These are phyloP conservation scores for Chaetogeoica ovagalla DNA, from an alignment of 2,888 invertebrate genomes.

Conservation along the genomic window DNA sequence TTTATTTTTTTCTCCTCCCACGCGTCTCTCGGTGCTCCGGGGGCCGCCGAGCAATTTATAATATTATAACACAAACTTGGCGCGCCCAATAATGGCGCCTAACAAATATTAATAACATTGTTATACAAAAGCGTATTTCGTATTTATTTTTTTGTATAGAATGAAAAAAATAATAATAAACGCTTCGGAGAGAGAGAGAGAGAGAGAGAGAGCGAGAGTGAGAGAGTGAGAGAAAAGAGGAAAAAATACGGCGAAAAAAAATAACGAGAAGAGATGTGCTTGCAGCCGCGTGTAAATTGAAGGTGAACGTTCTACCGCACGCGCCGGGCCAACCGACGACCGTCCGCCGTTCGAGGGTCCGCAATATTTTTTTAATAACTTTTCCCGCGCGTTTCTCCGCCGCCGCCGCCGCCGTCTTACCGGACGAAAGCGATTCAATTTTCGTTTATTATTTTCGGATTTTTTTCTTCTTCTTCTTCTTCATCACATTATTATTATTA, in stretches of 20 bases:
- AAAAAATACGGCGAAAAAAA: background rate
- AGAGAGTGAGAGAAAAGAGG: too few species aligned
- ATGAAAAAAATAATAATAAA: constrained; percentile 28
- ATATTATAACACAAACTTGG: constrained; percentile 27
- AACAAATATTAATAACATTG: constrained; percentile 53
- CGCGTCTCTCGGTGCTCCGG: background rate
- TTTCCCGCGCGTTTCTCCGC: constrained; percentile 17
- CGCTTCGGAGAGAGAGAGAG: constrained; percentile 15
- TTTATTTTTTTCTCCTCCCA: background rate
- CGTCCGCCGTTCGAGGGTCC: constrained; percentile 20
- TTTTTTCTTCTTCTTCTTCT: background rate
- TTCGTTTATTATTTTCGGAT: background rate
- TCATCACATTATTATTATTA: background rate
- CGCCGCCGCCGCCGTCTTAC: constrained; percentile 7
- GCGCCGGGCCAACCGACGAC: too few species aligned
- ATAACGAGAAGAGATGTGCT: background rate
- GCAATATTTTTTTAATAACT: constrained; percentile 49
- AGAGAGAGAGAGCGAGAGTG: too few species aligned
- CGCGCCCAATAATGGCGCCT: constrained; percentile 24
- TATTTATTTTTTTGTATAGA: constrained; percentile 1
- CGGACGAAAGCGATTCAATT: constrained; percentile 42
- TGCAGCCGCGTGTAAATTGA: constrained; percentile 25
- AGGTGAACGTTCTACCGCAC: constrained; percentile 28
- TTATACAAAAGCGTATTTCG: constrained; percentile 39
- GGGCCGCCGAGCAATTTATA: constrained; percentile 22